phyloP scores from a whole-genome alignment of 2,113 vertebrate genomes.

The Psophia crepitans region DNA sequence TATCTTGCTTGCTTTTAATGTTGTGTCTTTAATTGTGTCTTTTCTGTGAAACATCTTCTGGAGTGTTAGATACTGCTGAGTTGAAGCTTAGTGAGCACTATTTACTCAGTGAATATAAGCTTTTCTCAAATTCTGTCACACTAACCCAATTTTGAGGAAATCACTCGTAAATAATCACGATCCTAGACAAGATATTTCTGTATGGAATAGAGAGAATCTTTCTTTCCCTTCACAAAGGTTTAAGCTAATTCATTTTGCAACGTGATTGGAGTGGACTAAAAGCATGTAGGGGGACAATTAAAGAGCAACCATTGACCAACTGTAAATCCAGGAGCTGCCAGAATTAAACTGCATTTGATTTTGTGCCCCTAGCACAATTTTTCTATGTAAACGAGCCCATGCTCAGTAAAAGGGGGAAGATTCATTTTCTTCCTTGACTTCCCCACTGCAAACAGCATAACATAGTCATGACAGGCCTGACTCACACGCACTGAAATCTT shows the following conservation, averaged over 20 bases:
- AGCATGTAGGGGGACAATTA: not conserved
- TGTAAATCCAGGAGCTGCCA: not conserved
- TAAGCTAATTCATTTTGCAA: not conserved
- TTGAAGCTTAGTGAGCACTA: not conserved
- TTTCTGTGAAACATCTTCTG: not conserved
- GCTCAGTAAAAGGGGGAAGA: not conserved
- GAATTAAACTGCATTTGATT: not conserved
- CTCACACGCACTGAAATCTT: not conserved
- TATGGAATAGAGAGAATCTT: not conserved
- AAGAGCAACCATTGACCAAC: rapidly evolving
- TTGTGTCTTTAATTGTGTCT: not conserved
- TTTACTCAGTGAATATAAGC: not conserved
- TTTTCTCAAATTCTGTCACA: not conserved
- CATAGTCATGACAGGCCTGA: rapidly evolving
- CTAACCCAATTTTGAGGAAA: not conserved
- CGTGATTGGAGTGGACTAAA: not conserved
- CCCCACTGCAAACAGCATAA: not conserved
- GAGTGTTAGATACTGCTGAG: not conserved
- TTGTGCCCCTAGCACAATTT: not conserved
- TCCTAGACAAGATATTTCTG: not conserved
- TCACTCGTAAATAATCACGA: not conserved
- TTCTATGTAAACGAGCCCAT: not conserved
- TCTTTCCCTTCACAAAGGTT: not conserved
- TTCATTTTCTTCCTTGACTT: not conserved
- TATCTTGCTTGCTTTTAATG: not conserved